Evolutionary conservation across 2,888 invertebrate species (phyloP).

Genomic region (Timema cristinae): DNA sequence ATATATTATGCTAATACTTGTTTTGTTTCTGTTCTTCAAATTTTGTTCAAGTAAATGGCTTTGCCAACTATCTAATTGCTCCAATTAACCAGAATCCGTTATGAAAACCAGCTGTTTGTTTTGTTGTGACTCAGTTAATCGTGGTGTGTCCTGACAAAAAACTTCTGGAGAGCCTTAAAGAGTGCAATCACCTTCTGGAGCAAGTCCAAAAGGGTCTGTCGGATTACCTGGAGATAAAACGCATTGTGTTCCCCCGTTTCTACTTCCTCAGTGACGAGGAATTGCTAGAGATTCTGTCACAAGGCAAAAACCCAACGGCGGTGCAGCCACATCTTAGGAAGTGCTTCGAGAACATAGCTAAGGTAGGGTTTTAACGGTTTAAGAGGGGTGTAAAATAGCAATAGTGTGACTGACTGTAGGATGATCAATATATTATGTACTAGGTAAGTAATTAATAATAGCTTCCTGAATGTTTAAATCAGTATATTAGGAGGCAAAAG

Average conservation of each 20-base stretch:
- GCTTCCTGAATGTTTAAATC: neutral
- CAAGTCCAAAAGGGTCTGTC: constrained; percentile 71
- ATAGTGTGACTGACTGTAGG: neutral
- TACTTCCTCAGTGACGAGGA: constrained; percentile 84
- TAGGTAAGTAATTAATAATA: neutral
- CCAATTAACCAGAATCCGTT: neutral
- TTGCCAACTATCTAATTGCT: neutral
- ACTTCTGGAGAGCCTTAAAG: constrained; percentile 64
- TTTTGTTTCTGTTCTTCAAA: too few relatives aligned
- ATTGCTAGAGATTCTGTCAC: constrained; percentile 73
- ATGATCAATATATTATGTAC: neutral
- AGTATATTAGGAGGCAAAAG: too few relatives aligned
- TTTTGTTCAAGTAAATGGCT: too few relatives aligned
- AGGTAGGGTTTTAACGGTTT: constrained; percentile 42
- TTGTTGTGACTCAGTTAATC: too few relatives aligned
- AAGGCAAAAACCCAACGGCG: constrained; percentile 70
- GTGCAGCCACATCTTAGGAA: constrained; percentile 80
- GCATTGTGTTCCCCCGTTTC: constrained; percentile 69
- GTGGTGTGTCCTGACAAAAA: constrained; percentile 47
- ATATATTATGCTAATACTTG: neutral
- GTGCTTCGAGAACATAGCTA: constrained; percentile 76
- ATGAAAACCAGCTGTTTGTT: too few relatives aligned
- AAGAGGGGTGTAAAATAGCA: too few relatives aligned
- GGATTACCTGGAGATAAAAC: constrained; percentile 73
- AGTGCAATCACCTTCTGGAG: constrained; percentile 65